phyloP scores from a whole-genome alignment of 2,797 vertebrate genomes.

The Enteromius afrohamiltoni region DNA sequence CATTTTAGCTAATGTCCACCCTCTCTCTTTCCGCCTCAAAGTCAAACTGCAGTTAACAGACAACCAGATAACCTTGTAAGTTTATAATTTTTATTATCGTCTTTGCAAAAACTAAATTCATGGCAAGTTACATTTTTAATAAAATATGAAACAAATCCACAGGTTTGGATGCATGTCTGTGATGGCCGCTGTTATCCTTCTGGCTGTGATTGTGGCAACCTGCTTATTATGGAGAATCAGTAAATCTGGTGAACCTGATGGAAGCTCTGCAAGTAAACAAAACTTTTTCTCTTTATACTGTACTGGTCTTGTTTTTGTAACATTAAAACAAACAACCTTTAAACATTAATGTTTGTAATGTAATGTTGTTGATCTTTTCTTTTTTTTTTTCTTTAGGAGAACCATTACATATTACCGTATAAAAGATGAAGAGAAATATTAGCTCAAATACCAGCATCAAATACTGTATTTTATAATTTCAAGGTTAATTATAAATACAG shows the following conservation, averaged over 20 bases:
- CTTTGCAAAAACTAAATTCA: not conserved
- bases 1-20: not conserved
- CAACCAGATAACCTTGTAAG: not conserved
- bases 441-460: rapidly evolving
- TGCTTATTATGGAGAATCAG: not conserved
- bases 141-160: not conserved
- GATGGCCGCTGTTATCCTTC: not conserved
- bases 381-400: not conserved
- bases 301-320: not conserved
- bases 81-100: not conserved
- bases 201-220: not conserved
- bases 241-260: not conserved
- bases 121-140: not conserved
- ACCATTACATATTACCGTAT: too few relatives aligned
- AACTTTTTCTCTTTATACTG: not conserved
- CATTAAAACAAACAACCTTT: not conserved
- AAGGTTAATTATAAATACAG: not conserved
- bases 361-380: not conserved
- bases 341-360: not conserved
- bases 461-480: not conserved
- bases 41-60: not conserved
- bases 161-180: not conserved
- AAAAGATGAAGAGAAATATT: not conserved
- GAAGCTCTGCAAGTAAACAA: constrained; percentile 4
- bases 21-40: too few relatives aligned